These are phyloP conservation scores for Megalurothrips usitatus DNA, from an alignment of 2,888 invertebrate species.

Conservation along the genomic window DNA sequence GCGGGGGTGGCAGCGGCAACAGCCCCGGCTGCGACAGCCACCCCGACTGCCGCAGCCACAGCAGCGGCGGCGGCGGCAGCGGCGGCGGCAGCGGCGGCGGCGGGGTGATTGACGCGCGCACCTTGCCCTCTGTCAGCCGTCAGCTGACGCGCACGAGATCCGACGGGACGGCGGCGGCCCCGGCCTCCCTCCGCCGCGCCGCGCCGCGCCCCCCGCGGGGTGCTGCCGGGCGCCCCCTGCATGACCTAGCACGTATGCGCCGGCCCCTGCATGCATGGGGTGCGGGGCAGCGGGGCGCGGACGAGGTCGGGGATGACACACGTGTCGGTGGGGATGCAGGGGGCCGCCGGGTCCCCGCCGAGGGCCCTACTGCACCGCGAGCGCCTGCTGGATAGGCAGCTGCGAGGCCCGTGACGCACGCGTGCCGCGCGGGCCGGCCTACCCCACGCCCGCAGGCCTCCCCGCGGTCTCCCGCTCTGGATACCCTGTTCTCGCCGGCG, in stretches of 20 bases:
- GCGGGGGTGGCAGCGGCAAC: neutral
- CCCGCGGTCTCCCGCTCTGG: too few species aligned
- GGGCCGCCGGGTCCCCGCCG: too few species aligned
- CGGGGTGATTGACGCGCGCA: slow-evolving; percentile 2
- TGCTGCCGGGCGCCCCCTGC: neutral
- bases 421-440: too few species aligned
- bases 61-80: neutral
- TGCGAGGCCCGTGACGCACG: too few species aligned
- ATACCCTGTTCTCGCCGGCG: slow-evolving; percentile 9
- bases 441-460: too few species aligned
- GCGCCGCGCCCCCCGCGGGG: neutral
- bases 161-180: neutral
- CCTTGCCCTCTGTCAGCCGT: neutral
- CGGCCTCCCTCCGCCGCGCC: neutral
- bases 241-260: neutral
- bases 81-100: neutral
- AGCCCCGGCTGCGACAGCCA: neutral
- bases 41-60: neutral
- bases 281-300: neutral
- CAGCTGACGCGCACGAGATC: slow-evolving; percentile 10
- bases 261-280: neutral
- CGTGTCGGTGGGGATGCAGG: neutral
- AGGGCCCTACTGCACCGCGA: too few species aligned
- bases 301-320: neutral
- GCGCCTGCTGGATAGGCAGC: too few species aligned